A percentile compares a stretch with the other conserved stretches of the same genome.
phyloP scores from a whole-genome alignment of 2,888 invertebrate species.

The Bellardia bayeri region DNA sequence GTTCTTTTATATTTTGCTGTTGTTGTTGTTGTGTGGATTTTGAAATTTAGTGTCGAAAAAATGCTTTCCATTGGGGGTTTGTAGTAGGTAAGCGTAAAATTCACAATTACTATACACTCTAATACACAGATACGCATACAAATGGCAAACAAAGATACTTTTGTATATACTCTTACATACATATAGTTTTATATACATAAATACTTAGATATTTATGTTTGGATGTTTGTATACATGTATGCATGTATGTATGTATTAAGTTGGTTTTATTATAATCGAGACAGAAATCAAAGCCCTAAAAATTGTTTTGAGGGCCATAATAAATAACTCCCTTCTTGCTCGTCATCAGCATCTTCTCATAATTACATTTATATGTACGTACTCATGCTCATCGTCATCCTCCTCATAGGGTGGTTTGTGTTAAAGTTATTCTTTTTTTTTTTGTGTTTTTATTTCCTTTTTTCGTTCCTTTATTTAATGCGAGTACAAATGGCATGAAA shows the following conservation, averaged over 20 bases:
- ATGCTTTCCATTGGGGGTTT: constrained; percentile 79
- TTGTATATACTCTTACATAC: background rate
- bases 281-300: constrained; percentile 77
- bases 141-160: background rate
- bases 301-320: constrained; percentile 73
- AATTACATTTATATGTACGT: constrained; percentile 16
- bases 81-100: constrained; percentile 83
- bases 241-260: constrained; percentile 67
- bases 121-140: constrained; percentile 34
- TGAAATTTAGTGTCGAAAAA: constrained; percentile 73
- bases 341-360: constrained; percentile 58
- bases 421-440: constrained; percentile 10
- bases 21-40: constrained; percentile 32
- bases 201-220: constrained; percentile 22
- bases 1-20: constrained; percentile 23
- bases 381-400: constrained; percentile 11
- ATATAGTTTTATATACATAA: background rate
- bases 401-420: constrained; percentile 53
- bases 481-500: constrained; percentile 69
- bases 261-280: constrained; percentile 66
- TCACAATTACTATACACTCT: constrained; percentile 78
- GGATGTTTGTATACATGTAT: constrained; percentile 23
- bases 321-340: constrained; percentile 64
- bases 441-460: constrained; percentile 71
- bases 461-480: constrained; percentile 49